A percentile compares a stretch with the other conserved stretches of the same genome.
Evolutionary conservation across 2,797 vertebrate species (phyloP).

Genomic region (Malurus leucopterus): DNA sequence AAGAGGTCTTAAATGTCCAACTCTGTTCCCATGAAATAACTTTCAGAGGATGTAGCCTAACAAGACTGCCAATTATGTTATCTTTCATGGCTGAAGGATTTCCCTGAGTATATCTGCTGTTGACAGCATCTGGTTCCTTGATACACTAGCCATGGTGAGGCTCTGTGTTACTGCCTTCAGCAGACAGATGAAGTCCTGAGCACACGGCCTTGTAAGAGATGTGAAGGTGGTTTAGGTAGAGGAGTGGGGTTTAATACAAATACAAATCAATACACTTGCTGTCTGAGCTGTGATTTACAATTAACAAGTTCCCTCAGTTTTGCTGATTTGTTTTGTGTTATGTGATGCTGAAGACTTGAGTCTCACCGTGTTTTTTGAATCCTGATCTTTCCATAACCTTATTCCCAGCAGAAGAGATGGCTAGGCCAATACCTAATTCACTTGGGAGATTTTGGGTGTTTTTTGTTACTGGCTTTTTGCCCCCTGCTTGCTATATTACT

Average conservation of each 20-base stretch:
- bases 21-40: not conserved
- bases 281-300: not conserved
- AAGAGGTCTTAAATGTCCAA: not conserved
- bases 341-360: not conserved
- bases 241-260: not conserved
- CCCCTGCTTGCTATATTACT: not conserved
- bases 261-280: not conserved
- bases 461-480: fast-evolving
- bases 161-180: not conserved
- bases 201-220: not conserved
- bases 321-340: not conserved
- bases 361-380: not conserved
- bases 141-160: not conserved
- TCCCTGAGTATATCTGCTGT: not conserved
- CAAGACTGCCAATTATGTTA: not conserved
- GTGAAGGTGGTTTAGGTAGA: not conserved
- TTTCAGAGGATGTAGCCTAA: not conserved
- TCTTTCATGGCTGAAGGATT: not conserved
- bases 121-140: not conserved
- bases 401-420: not conserved
- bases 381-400: not conserved
- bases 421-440: not conserved
- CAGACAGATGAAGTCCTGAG: not conserved
- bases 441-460: not conserved
- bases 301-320: fast-evolving